Percentiles rank a stretch among this genome's conserved stretches.
phyloP scores from a whole-genome alignment of 2,888 invertebrate genomes.

The Trachelus tabidus region DNA sequence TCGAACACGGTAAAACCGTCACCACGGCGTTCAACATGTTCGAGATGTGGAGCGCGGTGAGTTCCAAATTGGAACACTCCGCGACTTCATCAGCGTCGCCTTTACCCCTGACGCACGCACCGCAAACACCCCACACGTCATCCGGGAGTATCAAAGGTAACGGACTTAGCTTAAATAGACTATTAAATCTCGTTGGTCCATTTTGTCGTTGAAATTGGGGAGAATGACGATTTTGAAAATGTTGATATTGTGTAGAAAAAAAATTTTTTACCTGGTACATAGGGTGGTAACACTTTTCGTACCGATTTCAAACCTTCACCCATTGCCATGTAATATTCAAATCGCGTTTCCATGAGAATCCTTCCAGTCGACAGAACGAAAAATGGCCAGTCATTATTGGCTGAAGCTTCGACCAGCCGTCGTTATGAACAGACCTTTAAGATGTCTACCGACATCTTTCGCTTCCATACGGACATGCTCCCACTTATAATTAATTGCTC shows the following conservation, averaged over 20 bases:
- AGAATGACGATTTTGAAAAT: neutral
- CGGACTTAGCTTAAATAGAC: neutral
- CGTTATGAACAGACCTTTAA: neutral
- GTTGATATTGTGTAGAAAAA: too few relatives aligned
- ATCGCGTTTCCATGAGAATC: slow-evolving; percentile 40
- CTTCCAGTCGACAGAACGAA: slow-evolving; percentile 33
- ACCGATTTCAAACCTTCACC: neutral
- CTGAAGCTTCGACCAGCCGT: neutral
- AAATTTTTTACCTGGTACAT: neutral
- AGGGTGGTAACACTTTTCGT: neutral
- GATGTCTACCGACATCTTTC: neutral
- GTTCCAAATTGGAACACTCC: slow-evolving; percentile 76
- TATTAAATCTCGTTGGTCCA: neutral
- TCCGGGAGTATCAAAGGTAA: slow-evolving; percentile 88
- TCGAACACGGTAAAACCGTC: slow-evolving; percentile 38
- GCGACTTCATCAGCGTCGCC: slow-evolving; percentile 64
- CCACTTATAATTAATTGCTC: neutral
- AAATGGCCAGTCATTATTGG: neutral
- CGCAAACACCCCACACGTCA: slow-evolving; percentile 83
- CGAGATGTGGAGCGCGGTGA: slow-evolving; percentile 86
- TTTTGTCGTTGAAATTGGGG: neutral
- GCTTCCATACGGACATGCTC: neutral
- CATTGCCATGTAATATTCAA: slow-evolving; percentile 33
- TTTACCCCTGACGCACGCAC: slow-evolving; percentile 67
- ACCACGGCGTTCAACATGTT: slow-evolving; percentile 75